Conservation (phyloP, 2,797 vertebrate genomes). For the Chloroceryle inda region DNA sequence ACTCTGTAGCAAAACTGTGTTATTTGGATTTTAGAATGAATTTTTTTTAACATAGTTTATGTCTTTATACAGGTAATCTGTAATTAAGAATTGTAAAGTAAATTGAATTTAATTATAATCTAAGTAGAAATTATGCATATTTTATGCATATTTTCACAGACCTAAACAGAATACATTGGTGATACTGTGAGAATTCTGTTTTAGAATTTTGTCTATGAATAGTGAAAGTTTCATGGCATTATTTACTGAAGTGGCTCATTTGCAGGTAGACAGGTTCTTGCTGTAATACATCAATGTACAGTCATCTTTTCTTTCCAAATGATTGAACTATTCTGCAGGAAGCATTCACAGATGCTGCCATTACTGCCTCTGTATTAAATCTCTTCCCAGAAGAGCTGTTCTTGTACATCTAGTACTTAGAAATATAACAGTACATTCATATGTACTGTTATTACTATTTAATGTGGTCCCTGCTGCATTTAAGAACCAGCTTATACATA, state of each 20-base stretch:
- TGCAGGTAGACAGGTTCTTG: not conserved
- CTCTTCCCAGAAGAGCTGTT: not conserved
- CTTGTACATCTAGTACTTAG: not conserved
- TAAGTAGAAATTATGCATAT: not conserved
- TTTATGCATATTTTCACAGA: fast-evolving
- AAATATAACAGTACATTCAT: not conserved
- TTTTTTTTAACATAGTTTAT: not conserved
- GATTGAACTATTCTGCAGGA: not conserved
- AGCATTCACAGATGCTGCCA: not conserved
- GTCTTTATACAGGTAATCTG: not conserved
- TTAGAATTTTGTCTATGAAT: not conserved
- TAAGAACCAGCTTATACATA: not conserved
- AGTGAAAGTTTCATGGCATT: not conserved
- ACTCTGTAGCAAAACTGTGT: not conserved
- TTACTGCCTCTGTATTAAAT: not conserved
- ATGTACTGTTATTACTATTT: not conserved
- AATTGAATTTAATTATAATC: not conserved
- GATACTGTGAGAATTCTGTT: not conserved
- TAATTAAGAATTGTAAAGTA: not conserved
- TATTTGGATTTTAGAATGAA: not conserved
- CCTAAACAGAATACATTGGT: not conserved
- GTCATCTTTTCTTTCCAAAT: not conserved
- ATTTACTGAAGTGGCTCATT: not conserved
- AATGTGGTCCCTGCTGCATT: not conserved
- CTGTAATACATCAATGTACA: not conserved